A percentile compares a stretch with the other conserved stretches of the same genome.
These are phyloP conservation scores for Oostethus manadensis DNA, from an alignment of 2,113 vertebrate species.

Conservation along the genomic window DNA sequence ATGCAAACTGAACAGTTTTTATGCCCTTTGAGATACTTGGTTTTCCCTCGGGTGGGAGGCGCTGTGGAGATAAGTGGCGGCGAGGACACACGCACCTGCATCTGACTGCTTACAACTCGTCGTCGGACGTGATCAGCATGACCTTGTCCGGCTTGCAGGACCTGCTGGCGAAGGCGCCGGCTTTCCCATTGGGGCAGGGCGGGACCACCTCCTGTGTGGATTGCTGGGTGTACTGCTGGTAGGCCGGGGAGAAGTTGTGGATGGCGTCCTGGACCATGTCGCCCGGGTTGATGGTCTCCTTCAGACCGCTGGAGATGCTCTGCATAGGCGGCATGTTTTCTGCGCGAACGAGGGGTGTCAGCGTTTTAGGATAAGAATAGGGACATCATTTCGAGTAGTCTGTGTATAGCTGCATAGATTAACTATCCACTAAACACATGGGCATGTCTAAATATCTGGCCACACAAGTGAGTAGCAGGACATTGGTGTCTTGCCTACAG, in stretches of 20 bases:
- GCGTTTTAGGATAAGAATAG: neutral
- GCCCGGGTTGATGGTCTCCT: conserved; percentile 89
- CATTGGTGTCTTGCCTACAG: too few relatives aligned
- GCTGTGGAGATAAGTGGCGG: conserved; percentile 14
- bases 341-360: conserved; percentile 37
- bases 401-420: too few relatives aligned
- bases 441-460: too few relatives aligned
- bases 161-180: conserved; percentile 39
- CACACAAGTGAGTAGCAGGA: too few relatives aligned
- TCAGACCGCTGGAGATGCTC: conserved; percentile 91
- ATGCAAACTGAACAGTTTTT: conserved; percentile 39
- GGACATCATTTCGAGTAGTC: neutral
- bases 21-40: conserved; percentile 4
- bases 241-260: conserved; percentile 85
- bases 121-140: conserved; percentile 84
- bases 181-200: conserved; percentile 66
- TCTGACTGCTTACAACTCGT: conserved; percentile 78
- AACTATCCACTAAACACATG: too few relatives aligned
- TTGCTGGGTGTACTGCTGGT: conserved; percentile 90
- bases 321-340: conserved; percentile 83
- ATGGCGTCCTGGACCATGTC: conserved; percentile 92
- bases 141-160: conserved; percentile 83
- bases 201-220: conserved; percentile 82
- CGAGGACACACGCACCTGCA: conserved; percentile 31
- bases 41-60: conserved; percentile 12